Base-by-base conservation (phyloP, 2,888 invertebrate species). In the Poecilobothrus nobilitatus region DNA sequence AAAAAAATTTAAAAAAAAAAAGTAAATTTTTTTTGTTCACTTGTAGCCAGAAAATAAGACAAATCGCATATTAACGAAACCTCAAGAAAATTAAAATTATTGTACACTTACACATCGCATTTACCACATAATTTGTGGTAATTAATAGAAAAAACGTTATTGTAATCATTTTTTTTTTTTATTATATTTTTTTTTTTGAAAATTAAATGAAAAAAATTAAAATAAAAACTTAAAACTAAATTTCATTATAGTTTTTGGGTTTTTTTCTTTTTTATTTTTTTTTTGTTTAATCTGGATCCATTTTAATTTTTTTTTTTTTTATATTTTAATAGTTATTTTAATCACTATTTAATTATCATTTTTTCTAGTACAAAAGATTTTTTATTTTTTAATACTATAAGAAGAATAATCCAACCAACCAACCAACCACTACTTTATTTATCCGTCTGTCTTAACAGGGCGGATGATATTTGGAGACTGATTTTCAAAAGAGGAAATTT, bases 81-180 rank as follows among this genome's bases (percentile, higher is more conserved):
- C 27, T 27, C 27, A 27, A 27, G 27, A 27, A 27, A 27, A 27
- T 27, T 27, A 53, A 53, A 53, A 53, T 53, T 27, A 27, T 27
- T 53, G 53, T 27, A 63, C 63, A 63, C 63, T 63, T 63, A 63
- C 63, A 27, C 63, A 63, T 63, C 27, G 27, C 63, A 63, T 63
- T 63, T 63, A 63, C 27, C 18, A 63, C 12, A 27, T 12, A 33
- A 33, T 18, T 63, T 27, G 27, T 27, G 27, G 18, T 63, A 63
- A 63, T 18, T 53, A 53, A 18, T 53, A 53, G 18, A 2, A 53
- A 53, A 53, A 53, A 53, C 53, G 53, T 53, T 53, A 53, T 53
- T 53, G 53, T 53, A 53, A 53, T 53, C 53, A 53, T 53, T 18
- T 53, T n/a, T 1, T 44, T 44, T 15, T 5, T 18, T 4, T 2